phyloP scores from a whole-genome alignment of 1,140 invertebrate species.

The Drosophila chauvacae region DNA sequence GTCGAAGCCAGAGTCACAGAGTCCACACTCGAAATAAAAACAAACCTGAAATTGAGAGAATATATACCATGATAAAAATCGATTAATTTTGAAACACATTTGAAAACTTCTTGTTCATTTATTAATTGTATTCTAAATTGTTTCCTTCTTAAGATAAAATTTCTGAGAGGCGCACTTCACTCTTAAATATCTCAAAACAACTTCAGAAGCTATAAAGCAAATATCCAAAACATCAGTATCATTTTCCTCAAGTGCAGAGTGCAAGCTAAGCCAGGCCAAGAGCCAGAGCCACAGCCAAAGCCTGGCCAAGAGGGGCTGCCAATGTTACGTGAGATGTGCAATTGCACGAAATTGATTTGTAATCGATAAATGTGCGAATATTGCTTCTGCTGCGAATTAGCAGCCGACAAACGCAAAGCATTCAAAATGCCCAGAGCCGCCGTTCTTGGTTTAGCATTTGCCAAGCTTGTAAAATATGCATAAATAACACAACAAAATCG shows the following conservation, averaged over 20 bases:
- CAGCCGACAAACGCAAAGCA: slow-evolving; percentile 24
- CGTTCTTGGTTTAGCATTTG: slow-evolving; percentile 36
- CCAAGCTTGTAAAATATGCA: slow-evolving; percentile 46
- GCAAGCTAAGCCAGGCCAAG: slow-evolving; percentile 20
- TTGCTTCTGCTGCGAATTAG: slow-evolving; percentile 68
- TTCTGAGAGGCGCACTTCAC: too few species aligned
- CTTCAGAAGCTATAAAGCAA: background rate
- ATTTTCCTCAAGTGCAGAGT: slow-evolving; percentile 3
- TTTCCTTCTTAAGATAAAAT: background rate
- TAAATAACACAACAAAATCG: slow-evolving; percentile 28
- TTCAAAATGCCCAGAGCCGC: slow-evolving; percentile 26
- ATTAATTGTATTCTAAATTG: background rate
- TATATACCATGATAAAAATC: background rate
- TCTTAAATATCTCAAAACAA: background rate
- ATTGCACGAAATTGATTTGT: slow-evolving; percentile 80
- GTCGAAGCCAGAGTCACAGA: slow-evolving; percentile 10
- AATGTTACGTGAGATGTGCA: slow-evolving; percentile 72
- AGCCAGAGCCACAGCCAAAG: slow-evolving; percentile 41
- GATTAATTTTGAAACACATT: too few species aligned
- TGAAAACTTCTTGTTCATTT: background rate
- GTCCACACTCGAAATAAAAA: slow-evolving; percentile 1
- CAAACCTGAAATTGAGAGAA: too few species aligned
- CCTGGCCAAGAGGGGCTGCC: slow-evolving; percentile 18
- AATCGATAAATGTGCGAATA: slow-evolving; percentile 81
- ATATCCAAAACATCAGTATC: background rate